Base-by-base conservation (phyloP, 2,113 vertebrate genomes). In the Isichthys henryi region DNA sequence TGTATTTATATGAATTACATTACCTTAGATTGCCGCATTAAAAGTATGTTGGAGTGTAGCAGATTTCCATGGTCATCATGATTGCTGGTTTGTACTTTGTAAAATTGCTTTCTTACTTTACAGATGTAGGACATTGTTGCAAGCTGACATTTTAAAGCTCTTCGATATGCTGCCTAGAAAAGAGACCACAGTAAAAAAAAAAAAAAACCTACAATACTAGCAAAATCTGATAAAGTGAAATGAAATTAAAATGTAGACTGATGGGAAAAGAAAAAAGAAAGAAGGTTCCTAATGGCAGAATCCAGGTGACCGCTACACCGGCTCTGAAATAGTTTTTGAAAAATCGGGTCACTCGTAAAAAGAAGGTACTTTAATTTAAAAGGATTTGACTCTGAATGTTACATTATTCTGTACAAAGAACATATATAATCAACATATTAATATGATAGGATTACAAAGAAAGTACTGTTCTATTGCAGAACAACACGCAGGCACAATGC, bases 141-240 rank as follows among this genome's bases (percentile, higher is more conserved):
- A 91, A 93, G 93, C 92, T 93, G 88, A 91, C 91, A 93, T 94
- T 92, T 92, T 92, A 93, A 93, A 94, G 92, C 91, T 90, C 92
- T 93, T 93, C 95, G 89, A 92, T 91, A 88, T 83, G 90, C 93
- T 89, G 94, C 90, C 90, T 90, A 56, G 88, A 88, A 87, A 89
- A 89, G 88, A 92, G 92, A 92, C 92, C 88, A 91, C 2, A 93
- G 93, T 94, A 90, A 94, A 91, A 90, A 94, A 91, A 91, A n/a
- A n/a, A n/a, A 93, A 90, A 90, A 3, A 94, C 95, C 94, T 94
- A 94, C 93, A 94, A 89, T 94, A 93, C 93, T 91, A 93, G 93
- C 89, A 91, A 80, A 52, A 91, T 90, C 90, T 91, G 92, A 80
- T 70, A 70, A 93, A 93, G 90, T 91, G 91, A 92, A 89, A 92